Base-by-base conservation (phyloP, 1,140 invertebrate genomes). In the Phocides pigmalion region DNA sequence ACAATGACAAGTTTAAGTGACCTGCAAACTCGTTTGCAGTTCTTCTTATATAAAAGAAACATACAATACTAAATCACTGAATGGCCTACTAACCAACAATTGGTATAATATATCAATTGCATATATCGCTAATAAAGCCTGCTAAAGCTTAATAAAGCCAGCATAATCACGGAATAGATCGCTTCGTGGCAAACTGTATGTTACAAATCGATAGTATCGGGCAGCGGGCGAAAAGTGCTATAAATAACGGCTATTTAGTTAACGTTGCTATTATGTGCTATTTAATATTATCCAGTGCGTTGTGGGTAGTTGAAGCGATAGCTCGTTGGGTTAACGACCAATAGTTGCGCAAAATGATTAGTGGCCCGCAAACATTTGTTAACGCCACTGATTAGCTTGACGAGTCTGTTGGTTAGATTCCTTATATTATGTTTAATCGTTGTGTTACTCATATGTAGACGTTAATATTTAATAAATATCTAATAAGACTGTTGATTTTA, bases 91-190 rank as follows among this genome's bases (percentile, higher is more conserved):
- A 28, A 46, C 58, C 32, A 49, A 39, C 25, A 49, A 39, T 39
- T 37, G 12, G 16, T 5, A 15, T 12, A 17, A 49, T 37, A 37
- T 32, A 49, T 61, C 16, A 49, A 17, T 61, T 61, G 32, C 44
- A 49, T 61, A 39, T 22, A 49, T 47, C 58, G 42, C 42, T 61
- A 49, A 61, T 61, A 49, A 49, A 49, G 4, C 58, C 32, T 12
- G 44, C 42, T 14, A 39, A 61, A 61, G 56, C 56, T 28, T 61
- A 61, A 42, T 61, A 61, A 59, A 61, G 58, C 58, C 44, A 32
- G 44, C 46, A 37, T 61, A 61, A 61, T 61, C 58, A 32, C 28
- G 17, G 32, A 49, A 61, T 61, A 61, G 58, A 61, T 61, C 58
- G 58, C 32, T 15, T 5, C 4, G 25, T 59, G 42, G 42, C 56